Percentiles rank a stretch among this genome's conserved stretches.
Conservation (phyloP, 1,140 invertebrate species). For the Aphis craccivora region DNA sequence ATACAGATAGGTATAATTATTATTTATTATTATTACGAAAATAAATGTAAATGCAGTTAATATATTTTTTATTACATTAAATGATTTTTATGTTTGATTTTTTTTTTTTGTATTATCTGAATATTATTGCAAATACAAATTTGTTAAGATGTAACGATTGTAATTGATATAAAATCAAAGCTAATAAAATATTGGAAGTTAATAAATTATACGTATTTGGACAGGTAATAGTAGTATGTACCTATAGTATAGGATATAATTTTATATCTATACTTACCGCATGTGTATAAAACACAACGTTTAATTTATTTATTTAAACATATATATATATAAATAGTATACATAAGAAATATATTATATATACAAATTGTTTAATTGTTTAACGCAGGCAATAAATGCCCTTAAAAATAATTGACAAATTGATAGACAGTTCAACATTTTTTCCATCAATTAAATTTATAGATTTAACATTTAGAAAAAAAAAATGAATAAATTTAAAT, state of each 20-base stretch:
- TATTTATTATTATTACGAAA: not conserved
- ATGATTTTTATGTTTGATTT: too few species aligned
- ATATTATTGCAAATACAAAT: not conserved
- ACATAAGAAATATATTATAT: not conserved
- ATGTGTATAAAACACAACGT: too few species aligned
- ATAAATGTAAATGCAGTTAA: not conserved
- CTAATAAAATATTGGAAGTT: slow-evolving; percentile 5
- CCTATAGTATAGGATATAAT: too few species aligned
- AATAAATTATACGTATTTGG: not conserved
- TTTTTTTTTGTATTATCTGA: not conserved
- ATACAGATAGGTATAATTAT: not conserved
- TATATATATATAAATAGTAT: not conserved
- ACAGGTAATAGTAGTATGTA: not conserved
- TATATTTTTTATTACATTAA: not conserved
- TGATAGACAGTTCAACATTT: not conserved
- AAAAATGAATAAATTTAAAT: slow-evolving; percentile 30
- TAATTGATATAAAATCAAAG: not conserved
- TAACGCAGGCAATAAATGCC: not conserved
- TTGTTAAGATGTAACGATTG: not conserved
- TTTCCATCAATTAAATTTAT: slow-evolving; percentile 16
- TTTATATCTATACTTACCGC: too few species aligned
- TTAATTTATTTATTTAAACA: too few species aligned
- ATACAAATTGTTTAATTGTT: not conserved
- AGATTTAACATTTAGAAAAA: not conserved
- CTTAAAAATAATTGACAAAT: slow-evolving; percentile 25